Conservation (phyloP, 2,797 vertebrate genomes). For the Nyctibius grandis region DNA sequence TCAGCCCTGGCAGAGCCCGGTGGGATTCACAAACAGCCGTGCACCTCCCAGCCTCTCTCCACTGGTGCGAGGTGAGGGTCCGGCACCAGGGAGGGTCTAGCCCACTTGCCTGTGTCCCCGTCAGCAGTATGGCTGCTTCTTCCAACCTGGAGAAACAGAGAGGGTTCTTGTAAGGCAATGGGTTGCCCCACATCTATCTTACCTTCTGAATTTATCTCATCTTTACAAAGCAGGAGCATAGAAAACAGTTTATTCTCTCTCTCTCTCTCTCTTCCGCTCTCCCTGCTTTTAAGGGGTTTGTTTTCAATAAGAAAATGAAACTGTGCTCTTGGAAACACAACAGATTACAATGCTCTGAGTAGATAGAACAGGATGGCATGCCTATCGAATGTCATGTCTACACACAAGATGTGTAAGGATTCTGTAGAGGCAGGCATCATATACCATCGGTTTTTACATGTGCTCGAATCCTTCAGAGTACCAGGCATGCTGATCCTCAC, state of each 20-base stretch:
- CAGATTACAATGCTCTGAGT: not conserved
- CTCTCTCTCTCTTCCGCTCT: no score
- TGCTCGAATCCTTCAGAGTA: not conserved
- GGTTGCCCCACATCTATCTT: not conserved
- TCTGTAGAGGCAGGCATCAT: not conserved
- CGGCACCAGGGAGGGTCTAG: not conserved
- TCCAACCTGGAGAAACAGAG: not conserved
- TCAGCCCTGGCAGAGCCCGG: accelerated
- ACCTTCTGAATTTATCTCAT: not conserved
- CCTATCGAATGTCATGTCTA: not conserved
- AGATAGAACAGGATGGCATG: not conserved
- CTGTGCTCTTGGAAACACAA: not conserved
- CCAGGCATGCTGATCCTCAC: not conserved
- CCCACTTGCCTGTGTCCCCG: not conserved
- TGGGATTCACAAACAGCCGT: accelerated
- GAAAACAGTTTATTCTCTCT: not conserved
- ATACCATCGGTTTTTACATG: not conserved
- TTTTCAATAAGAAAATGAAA: not conserved
- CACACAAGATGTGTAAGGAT: not conserved
- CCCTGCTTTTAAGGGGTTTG: not conserved
- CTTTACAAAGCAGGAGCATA: not conserved
- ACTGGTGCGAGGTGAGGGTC: accelerated
- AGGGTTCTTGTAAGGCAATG: not conserved
- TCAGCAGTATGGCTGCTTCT: not conserved
- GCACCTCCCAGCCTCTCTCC: not conserved